A percentile compares a stretch with the other conserved stretches of the same genome.
phyloP scores from a whole-genome alignment of 2,797 vertebrate species.

The Hippoglossus hippoglossus region DNA sequence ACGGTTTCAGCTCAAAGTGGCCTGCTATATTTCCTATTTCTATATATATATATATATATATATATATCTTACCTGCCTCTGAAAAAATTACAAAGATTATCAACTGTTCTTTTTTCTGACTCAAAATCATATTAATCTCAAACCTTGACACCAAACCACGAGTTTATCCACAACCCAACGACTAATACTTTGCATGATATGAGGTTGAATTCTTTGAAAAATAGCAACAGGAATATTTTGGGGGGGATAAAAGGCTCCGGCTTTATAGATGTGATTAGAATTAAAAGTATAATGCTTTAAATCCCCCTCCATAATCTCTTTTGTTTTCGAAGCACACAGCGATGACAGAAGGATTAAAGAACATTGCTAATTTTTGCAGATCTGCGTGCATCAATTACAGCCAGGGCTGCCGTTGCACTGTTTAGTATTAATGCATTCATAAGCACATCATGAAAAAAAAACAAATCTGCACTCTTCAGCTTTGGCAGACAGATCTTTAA shows the following conservation, averaged over 20 bases:
- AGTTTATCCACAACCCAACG: constrained; percentile 23
- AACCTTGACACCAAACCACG: constrained; percentile 26
- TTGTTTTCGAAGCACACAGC: constrained; percentile 54
- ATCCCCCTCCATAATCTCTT: constrained; percentile 50
- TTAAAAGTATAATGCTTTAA: constrained; percentile 62
- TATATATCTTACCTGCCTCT: constrained; percentile 29
- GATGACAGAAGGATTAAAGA: constrained; percentile 67
- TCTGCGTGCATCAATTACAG: constrained; percentile 53
- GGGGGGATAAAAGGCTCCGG: constrained; percentile 49
- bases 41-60: not conserved
- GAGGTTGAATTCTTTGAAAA: constrained; percentile 32
- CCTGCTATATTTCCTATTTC: constrained; percentile 40
- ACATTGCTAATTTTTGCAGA: constrained; percentile 55
- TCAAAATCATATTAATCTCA: constrained; percentile 42
- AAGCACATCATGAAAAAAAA: constrained; percentile 42
- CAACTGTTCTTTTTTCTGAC: constrained; percentile 18
- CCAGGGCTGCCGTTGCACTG: constrained; percentile 11
- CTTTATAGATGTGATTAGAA: constrained; percentile 62
- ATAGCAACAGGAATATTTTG: constrained; percentile 30
- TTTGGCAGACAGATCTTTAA: constrained; percentile 35
- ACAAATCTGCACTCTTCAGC: constrained; percentile 29
- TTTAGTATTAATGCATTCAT: constrained; percentile 55
- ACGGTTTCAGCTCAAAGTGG: constrained; percentile 38
- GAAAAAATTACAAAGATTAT: constrained; percentile 38
- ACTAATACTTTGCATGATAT: not conserved